Evolutionary conservation across 2,113 vertebrate species (phyloP).

Genomic region (Oriolus oriolus): DNA sequence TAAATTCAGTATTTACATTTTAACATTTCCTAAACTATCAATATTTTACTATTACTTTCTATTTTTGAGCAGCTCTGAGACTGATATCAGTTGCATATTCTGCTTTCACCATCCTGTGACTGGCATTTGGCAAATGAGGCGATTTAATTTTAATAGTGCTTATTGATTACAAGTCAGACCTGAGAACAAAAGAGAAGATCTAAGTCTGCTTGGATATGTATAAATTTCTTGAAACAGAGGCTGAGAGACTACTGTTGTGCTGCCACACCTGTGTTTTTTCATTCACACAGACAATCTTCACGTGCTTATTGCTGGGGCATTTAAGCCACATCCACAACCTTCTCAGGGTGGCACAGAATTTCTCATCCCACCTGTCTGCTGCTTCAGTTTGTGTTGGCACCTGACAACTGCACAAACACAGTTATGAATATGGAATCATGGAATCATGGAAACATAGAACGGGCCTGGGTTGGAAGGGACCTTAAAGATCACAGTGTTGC

Average conservation of each 20-base stretch:
- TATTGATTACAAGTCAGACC: not conserved
- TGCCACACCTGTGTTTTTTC: not conserved
- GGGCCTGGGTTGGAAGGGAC: not conserved
- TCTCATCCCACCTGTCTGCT: not conserved
- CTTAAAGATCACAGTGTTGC: not conserved
- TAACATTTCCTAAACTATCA: not conserved
- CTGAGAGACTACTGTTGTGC: not conserved
- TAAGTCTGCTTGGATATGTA: rapidly evolving
- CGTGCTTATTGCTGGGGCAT: not conserved
- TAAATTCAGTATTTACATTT: not conserved
- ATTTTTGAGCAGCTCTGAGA: not conserved
- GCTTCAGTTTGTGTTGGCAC: not conserved
- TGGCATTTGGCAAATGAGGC: not conserved
- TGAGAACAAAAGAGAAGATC: not conserved
- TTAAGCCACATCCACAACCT: not conserved
- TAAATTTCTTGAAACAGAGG: not conserved
- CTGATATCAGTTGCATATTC: not conserved
- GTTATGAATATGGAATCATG: not conserved
- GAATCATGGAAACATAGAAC: rapidly evolving
- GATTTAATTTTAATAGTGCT: not conserved
- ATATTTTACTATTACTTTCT: not conserved
- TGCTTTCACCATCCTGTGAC: not conserved
- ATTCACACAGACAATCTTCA: not conserved
- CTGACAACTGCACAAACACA: not conserved
- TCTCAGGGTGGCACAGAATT: not conserved